These are phyloP conservation scores for Grammomys dolichurus DNA, from an alignment of 2,113 vertebrate genomes.

Conservation along the genomic window DNA sequence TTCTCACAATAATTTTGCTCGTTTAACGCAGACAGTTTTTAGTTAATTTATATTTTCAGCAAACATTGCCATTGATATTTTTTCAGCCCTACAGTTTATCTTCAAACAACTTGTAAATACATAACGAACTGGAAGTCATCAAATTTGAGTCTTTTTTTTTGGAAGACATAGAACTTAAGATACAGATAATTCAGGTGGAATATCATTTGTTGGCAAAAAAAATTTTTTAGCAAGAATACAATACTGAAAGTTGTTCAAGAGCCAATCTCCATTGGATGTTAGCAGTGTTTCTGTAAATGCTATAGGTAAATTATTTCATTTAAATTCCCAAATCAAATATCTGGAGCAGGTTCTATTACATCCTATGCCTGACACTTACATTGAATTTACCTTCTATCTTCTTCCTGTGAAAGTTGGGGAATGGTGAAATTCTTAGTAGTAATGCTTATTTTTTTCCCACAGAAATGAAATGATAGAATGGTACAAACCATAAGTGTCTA, in stretches of 20 bases:
- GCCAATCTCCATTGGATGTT: background rate
- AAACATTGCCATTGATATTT: background rate
- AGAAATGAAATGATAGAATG: background rate
- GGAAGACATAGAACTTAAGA: background rate
- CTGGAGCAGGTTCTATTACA: background rate
- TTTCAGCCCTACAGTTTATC: background rate
- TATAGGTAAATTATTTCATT: background rate
- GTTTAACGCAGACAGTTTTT: background rate
- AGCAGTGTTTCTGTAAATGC: background rate
- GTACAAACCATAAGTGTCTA: background rate
- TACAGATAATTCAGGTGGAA: background rate
- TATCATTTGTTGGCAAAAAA: background rate
- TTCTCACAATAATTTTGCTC: background rate
- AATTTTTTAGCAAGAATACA: background rate
- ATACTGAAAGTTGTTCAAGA: background rate
- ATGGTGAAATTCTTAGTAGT: background rate
- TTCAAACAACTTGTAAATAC: slow-evolving; percentile 9
- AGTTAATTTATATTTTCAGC: slow-evolving; percentile 2
- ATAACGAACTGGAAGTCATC: background rate
- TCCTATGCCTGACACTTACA: background rate
- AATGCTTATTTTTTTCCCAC: slow-evolving; percentile 27
- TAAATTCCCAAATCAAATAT: background rate
- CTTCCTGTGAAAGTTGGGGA: background rate
- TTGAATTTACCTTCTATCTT: background rate
- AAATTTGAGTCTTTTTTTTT: background rate